Conservation (phyloP, 2,797 vertebrate genomes). For the Anisognathus igniventris region DNA sequence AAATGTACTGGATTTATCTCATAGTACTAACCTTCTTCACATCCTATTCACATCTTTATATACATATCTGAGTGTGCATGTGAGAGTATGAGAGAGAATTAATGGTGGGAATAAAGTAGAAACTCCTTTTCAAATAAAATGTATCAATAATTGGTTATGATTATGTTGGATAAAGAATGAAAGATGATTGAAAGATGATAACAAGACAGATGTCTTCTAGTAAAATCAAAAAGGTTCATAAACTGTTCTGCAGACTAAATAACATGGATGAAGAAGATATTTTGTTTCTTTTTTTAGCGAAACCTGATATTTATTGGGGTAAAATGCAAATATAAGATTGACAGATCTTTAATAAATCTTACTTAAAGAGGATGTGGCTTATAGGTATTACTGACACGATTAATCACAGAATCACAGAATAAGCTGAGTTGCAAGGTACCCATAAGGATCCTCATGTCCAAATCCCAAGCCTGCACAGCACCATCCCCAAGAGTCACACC, state of each 20-base stretch:
- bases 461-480: neutral
- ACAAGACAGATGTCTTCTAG: neutral
- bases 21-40: neutral
- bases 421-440: neutral
- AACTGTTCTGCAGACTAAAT: neutral
- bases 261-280: neutral
- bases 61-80: neutral
- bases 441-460: neutral
- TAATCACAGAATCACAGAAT: neutral
- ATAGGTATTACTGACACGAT: neutral
- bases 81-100: neutral
- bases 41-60: rapidly evolving
- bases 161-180: neutral
- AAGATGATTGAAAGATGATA: neutral
- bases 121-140: neutral
- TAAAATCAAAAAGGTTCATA: neutral
- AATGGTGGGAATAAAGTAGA: neutral
- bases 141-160: neutral
- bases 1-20: neutral
- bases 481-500: no score
- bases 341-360: neutral
- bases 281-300: neutral
- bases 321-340: neutral
- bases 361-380: neutral
- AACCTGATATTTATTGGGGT: neutral